A percentile compares a stretch with the other conserved stretches of the same genome.
Conservation (phyloP, 2,797 vertebrate species). For the Naso thynnoides region DNA sequence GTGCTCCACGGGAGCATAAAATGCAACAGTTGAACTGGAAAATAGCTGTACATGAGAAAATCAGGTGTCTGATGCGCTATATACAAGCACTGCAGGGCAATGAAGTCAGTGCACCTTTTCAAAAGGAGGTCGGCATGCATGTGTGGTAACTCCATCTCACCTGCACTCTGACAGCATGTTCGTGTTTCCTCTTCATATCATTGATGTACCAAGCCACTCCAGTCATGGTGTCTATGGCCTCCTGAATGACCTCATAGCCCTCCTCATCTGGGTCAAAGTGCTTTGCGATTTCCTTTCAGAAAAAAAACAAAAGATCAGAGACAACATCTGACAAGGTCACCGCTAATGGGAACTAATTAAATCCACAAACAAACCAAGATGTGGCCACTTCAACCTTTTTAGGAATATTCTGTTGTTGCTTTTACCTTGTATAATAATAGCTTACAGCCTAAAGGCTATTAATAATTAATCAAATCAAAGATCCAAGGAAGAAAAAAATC, state of each 20-base stretch:
- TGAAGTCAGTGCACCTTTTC: not conserved
- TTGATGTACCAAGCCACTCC: constrained; percentile 99
- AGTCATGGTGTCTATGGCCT: constrained; percentile 98
- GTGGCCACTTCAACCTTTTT: not conserved
- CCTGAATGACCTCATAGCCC: constrained; percentile 92
- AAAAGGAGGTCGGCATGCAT: not conserved
- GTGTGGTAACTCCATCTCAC: constrained; percentile 70
- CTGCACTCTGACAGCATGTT: constrained; percentile 96
- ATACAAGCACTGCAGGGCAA: not conserved
- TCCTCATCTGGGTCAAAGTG: constrained; percentile 91
- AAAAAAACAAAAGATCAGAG: constrained; percentile 15
- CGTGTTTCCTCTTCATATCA: constrained; percentile 98
- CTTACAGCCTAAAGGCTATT: not conserved
- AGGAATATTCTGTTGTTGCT: not conserved
- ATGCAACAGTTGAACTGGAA: not conserved
- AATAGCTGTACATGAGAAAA: not conserved
- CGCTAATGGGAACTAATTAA: not conserved
- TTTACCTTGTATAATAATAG: not conserved
- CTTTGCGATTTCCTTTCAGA: constrained; percentile 96
- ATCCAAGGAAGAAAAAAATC: not conserved
- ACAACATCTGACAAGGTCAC: not conserved
- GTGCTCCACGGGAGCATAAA: not conserved
- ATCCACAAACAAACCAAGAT: not conserved
- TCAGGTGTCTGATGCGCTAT: not conserved
- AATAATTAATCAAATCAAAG: not conserved